phyloP scores from a whole-genome alignment of 2,888 invertebrate genomes.

The Zhuqinia jingwanae region DNA sequence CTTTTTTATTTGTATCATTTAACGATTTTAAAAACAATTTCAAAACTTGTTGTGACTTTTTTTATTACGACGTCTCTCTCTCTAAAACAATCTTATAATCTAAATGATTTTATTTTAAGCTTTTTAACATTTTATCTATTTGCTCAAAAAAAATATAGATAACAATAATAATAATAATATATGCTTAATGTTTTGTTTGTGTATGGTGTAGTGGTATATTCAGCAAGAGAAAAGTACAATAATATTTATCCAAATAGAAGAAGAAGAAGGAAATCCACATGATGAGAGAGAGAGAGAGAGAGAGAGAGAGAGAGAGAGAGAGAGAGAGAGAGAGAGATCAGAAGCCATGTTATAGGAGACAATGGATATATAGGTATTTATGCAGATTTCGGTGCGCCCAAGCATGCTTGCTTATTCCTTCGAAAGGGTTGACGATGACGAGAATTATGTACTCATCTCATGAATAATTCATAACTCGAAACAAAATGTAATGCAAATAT shows the following conservation, averaged over 20 bases:
- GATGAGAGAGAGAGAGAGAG: not conserved
- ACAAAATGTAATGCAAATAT: conserved; percentile 63
- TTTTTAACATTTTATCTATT: not conserved
- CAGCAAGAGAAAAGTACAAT: no score
- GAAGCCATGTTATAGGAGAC: not conserved
- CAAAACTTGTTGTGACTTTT: conserved; percentile 45
- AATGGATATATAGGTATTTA: conserved; percentile 28
- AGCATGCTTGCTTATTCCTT: conserved; percentile 44
- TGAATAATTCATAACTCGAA: conserved; percentile 68
- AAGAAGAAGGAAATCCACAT: not conserved
- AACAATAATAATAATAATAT: no score
- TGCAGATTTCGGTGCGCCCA: conserved; percentile 65
- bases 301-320: not conserved
- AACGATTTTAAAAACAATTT: conserved; percentile 41
- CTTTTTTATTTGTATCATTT: conserved; percentile 49
- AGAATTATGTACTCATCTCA: conserved; percentile 58
- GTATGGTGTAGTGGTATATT: no score
- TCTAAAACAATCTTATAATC: not conserved
- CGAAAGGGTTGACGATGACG: conserved; percentile 1
- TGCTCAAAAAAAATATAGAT: not conserved
- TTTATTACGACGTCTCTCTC: conserved; percentile 12
- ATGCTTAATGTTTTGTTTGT: no score
- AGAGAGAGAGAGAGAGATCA: not conserved
- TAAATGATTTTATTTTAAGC: conserved; percentile 5
- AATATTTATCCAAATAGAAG: not conserved